Base-by-base conservation (phyloP, 2,113 vertebrate genomes). In the Pollimyrus isidori region DNA sequence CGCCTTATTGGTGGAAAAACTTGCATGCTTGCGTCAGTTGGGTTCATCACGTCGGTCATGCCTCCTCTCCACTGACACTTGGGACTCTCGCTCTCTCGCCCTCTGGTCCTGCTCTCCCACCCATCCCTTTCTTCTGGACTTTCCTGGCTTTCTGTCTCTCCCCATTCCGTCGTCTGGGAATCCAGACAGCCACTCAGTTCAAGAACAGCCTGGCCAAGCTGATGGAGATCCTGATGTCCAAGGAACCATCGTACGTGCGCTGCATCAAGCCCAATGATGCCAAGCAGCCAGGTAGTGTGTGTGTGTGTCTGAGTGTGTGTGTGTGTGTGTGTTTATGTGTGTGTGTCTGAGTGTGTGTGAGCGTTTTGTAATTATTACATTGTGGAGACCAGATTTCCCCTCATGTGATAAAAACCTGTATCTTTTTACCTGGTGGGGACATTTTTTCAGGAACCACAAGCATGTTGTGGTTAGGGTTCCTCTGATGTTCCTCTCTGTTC, bases 251-350 rank as follows among this genome's bases (percentile, higher is more conserved):
- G 5, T 99, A 99, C 42, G 94, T 99, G 45, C 98, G 98, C 88
- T 99, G 98, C 92, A 97, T 99, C 90, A 99, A 99, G 93, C 98
- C 98, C 0, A 99, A 99, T 9, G 98, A 99, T 45, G 95, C 96
- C 85, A 99, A 99, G 91, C 98, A 98, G 94, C 94, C 98, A 48
- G 97, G 98, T 99, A 96, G 87, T 50, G 9, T 30, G 21, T 53
- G 49, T 10, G 11, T 53, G 7, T 26, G 21, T 53, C 35, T 23
- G 26, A 9, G 15, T 26, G 3, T 26, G n/a, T 65, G n/a, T n/a
- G 86, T 50, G 6, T 30, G 13, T 53, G 49, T n/a, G 26, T 26
- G 15, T n/a, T 0, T 4, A 0, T 46, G 3, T 46, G 48, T 10
- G 11, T 53, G 7, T 26, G 21, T 53, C 35, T 23, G 26, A 9